Evolutionary conservation across 1,140 invertebrate genomes (phyloP).

Genomic region (Latrodectus geometricus): DNA sequence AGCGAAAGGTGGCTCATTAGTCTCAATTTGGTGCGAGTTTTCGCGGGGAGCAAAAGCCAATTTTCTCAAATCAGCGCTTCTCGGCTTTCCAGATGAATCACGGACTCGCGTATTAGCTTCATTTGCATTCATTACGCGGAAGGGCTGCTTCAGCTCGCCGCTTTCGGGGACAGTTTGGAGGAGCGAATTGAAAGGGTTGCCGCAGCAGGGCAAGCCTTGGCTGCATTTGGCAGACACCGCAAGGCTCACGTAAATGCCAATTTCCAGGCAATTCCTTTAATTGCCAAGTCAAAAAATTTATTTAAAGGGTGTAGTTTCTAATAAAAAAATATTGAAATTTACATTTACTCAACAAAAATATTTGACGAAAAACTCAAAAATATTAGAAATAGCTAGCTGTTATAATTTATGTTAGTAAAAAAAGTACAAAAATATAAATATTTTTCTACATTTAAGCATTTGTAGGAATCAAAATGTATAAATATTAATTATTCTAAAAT

Average conservation of each 20-base stretch:
- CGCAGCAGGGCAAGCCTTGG: background rate
- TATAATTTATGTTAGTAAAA: too few species aligned
- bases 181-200: background rate
- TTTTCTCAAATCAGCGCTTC: slow-evolving; percentile 57
- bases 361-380: background rate
- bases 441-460: too few species aligned
- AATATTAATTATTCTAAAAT: too few species aligned
- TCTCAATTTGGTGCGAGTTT: slow-evolving; percentile 53
- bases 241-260: too few species aligned
- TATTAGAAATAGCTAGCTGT: too few species aligned
- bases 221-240: background rate
- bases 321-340: background rate
- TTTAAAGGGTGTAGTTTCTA: background rate
- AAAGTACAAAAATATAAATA: too few species aligned
- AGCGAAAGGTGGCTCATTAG: slow-evolving; percentile 51
- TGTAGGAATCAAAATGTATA: too few species aligned
- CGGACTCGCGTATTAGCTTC: slow-evolving; percentile 40
- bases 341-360: background rate
- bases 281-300: too few species aligned
- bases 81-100: slow-evolving; percentile 41
- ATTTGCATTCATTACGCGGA: slow-evolving; percentile 52
- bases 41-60: slow-evolving; percentile 41
- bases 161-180: background rate
- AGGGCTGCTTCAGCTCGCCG: background rate
- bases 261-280: too few species aligned